These are phyloP conservation scores for Felis chaus DNA, from an alignment of 2,113 vertebrate species.

Conservation along the genomic window DNA sequence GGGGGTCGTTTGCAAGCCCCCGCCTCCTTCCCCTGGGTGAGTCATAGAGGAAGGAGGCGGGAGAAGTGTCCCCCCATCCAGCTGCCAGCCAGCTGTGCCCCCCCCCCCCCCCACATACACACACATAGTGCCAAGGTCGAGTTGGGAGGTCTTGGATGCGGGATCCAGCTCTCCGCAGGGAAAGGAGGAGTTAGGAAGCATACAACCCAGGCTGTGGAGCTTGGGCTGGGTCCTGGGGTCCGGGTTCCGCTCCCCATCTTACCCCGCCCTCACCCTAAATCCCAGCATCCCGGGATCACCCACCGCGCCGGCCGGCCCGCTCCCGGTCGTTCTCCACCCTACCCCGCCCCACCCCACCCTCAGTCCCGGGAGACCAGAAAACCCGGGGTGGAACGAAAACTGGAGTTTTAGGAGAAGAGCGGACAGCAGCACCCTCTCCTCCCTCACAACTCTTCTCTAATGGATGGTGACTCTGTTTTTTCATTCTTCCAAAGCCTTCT, in stretches of 20 bases:
- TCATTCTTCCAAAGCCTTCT: neutral
- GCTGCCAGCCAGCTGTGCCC: constrained; percentile 91
- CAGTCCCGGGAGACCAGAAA: constrained; percentile 54
- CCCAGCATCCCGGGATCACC: constrained; percentile 80
- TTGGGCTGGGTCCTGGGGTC: constrained; percentile 76
- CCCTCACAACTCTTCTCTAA: neutral
- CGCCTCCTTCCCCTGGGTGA: constrained; percentile 60
- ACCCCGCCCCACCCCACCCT: constrained; percentile 75
- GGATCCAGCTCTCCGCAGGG: constrained; percentile 22
- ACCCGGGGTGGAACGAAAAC: constrained; percentile 42
- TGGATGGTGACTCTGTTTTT: neutral
- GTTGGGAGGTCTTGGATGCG: constrained; percentile 77
- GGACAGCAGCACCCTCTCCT: neutral
- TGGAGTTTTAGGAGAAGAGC: constrained; percentile 29
- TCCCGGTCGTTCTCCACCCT: constrained; percentile 57
- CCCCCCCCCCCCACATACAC: constrained; percentile 11
- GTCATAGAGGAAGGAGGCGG: constrained; percentile 66
- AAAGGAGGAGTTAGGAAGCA: constrained; percentile 71
- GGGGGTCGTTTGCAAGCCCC: constrained; percentile 34
- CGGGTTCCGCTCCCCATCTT: constrained; percentile 63
- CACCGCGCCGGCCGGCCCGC: constrained; percentile 74
- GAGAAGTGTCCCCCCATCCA: constrained; percentile 76
- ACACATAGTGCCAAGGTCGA: constrained; percentile 64
- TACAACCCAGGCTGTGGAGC: constrained; percentile 58
- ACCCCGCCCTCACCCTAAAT: constrained; percentile 77